phyloP scores from a whole-genome alignment of 2,888 invertebrate genomes.

The Sesia bembeciformis region DNA sequence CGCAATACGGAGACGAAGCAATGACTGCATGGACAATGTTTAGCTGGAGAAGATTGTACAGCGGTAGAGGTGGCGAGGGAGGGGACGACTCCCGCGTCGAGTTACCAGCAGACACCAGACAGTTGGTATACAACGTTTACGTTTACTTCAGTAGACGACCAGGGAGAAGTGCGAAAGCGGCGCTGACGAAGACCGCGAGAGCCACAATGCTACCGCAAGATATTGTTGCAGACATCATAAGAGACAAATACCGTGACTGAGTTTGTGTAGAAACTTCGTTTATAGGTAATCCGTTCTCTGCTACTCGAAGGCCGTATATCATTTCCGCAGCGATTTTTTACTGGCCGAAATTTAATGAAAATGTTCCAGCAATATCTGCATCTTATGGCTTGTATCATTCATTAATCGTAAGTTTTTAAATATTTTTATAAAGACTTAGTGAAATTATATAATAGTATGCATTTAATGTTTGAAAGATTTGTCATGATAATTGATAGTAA shows the following conservation, averaged over 20 bases:
- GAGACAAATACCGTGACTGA: conserved; percentile 47
- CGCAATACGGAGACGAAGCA: conserved; percentile 66
- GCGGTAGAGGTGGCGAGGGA: conserved; percentile 36
- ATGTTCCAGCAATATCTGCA: too few species aligned
- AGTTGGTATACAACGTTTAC: conserved; percentile 64
- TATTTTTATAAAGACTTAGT: too few species aligned
- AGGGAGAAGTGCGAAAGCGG: conserved; percentile 51
- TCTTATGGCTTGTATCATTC: too few species aligned
- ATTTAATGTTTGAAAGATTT: too few species aligned
- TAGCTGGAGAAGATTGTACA: conserved; percentile 64
- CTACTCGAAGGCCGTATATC: too few species aligned
- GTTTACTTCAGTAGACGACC: conserved; percentile 60
- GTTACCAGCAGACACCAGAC: conserved; percentile 60
- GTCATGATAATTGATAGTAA: too few species aligned
- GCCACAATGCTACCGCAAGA: conserved; percentile 65
- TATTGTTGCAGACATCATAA: conserved; percentile 60
- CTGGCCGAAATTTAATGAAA: too few species aligned
- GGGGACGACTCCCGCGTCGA: conserved; percentile 47
- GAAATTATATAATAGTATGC: too few species aligned
- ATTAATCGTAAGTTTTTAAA: too few species aligned
- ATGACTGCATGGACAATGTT: conserved; percentile 73
- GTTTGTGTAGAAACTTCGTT: not conserved
- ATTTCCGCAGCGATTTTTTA: too few species aligned
- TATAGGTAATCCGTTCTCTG: too few species aligned
- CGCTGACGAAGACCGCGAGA: conserved; percentile 54